phyloP scores from a whole-genome alignment of 2,797 vertebrate species.

The Sylvilagus floridanus region DNA sequence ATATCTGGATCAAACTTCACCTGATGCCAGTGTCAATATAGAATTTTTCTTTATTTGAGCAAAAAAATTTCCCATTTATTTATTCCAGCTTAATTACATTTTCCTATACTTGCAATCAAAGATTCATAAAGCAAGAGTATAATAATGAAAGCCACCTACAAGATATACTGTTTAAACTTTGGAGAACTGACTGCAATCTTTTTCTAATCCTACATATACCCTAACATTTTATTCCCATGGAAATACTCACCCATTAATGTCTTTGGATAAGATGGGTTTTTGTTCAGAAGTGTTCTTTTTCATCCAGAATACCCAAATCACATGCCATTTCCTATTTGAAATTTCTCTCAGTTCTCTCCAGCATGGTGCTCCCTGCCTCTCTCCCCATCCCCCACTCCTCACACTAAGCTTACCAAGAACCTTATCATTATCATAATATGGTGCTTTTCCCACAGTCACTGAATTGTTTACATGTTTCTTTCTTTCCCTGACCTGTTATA shows the following conservation, averaged over 20 bases:
- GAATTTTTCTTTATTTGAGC: constrained; percentile 3
- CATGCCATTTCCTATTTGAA: not conserved
- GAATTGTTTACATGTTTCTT: not conserved
- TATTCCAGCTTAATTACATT: not conserved
- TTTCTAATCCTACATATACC: not conserved
- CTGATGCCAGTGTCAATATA: not conserved
- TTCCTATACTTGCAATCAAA: not conserved
- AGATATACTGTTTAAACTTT: not conserved
- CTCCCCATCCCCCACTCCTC: not conserved
- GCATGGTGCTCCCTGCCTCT: not conserved
- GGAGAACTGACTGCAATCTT: not conserved
- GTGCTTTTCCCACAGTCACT: not conserved
- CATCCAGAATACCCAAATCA: not conserved
- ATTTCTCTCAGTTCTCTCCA: not conserved
- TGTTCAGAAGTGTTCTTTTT: not conserved
- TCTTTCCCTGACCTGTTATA: not conserved
- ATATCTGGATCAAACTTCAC: not conserved
- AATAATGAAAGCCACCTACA: not conserved
- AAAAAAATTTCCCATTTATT: not conserved
- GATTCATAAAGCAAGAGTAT: not conserved
- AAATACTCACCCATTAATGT: not conserved
- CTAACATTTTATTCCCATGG: not conserved
- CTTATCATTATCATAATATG: not conserved
- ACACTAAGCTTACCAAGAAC: not conserved
- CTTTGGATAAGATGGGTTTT: not conserved